Evolutionary conservation across 2,113 vertebrate genomes (phyloP), one percentile per base, ranked within the genome.

Genomic region (Spea multiplicata): DNA sequence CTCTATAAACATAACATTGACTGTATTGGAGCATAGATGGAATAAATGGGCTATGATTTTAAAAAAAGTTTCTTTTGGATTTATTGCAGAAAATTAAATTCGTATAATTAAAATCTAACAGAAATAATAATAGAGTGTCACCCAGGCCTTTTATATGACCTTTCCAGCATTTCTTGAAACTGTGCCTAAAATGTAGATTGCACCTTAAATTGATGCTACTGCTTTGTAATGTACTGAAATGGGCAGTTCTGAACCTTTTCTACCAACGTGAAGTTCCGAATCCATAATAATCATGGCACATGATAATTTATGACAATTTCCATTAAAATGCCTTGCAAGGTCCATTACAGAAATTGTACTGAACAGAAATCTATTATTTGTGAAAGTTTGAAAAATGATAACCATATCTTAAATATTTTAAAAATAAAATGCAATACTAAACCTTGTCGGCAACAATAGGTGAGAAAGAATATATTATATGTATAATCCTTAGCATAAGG

Each of bases 231-330:
- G 73, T 72, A 49, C 71, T 47, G 50, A 62, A 61, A 80, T 52
- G 59, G 44, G 62, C 59, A 73, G 71, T 80, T 73, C 71, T 78
- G 48, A 78, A 78, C 55, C 65, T 66, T 14, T 65, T 66, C 55
- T 78, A 53, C 61, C 61, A 44, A 65, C 53, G 50, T 70, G 75
- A 30, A 80, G 71, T 61, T 59, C 44, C 50, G 73, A 73, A 80
- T 73, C 77, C 77, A 80, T 50, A 80, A 73, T 71, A 80, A 80
- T 80, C 77, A 80, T 67, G 49, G 70, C 52, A 67, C 50, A 46
- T 65, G 44, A 80, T 80, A 70, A 80, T 80, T 80, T 80, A 73
- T 73, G 59, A 9, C 77, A 67, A 67, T 45, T 49, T 61, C 67
- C 50, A 70, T 70, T 14, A 79, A 64, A 66, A 73, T n/a, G 44